Percentiles rank a stretch among this genome's conserved stretches.
Evolutionary conservation across 2,113 vertebrate genomes (phyloP).

Genomic region (Urocitellus parryii): DNA sequence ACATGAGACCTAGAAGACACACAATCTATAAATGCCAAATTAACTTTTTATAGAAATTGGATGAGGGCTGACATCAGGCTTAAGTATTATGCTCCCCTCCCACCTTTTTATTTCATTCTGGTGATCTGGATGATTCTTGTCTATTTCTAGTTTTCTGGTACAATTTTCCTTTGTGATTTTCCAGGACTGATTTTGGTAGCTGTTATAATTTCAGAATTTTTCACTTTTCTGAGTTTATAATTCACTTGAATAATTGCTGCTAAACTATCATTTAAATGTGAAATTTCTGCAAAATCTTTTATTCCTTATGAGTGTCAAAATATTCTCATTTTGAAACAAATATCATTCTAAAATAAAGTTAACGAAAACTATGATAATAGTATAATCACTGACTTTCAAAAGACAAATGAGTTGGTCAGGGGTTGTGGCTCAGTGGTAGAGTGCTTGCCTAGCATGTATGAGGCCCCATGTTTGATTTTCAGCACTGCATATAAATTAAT

Average conservation of each 20-base stretch:
- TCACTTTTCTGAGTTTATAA: not conserved
- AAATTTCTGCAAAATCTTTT: constrained; percentile 9
- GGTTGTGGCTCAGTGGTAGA: too few relatives aligned
- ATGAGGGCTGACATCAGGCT: not conserved
- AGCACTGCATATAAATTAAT: too few relatives aligned
- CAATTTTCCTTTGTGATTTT: constrained; percentile 39
- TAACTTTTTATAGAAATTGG: constrained; percentile 19
- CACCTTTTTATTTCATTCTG: not conserved
- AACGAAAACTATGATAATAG: not conserved
- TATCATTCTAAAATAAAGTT: not conserved
- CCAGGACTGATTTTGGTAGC: not conserved
- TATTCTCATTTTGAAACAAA: constrained; percentile 36
- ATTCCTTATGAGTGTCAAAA: not conserved
- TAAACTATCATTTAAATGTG: not conserved
- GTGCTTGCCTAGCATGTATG: too few relatives aligned
- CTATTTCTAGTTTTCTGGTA: constrained; percentile 4
- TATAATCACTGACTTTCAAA: not conserved
- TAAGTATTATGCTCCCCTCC: not conserved
- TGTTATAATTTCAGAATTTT: constrained; percentile 34
- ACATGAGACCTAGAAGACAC: not conserved
- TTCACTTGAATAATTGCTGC: not conserved
- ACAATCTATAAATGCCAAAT: not conserved
- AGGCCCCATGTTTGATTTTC: too few relatives aligned
- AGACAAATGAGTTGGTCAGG: not conserved
- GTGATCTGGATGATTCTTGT: not conserved